phyloP scores from a whole-genome alignment of 2,888 invertebrate species.

The Mimumesa dahlbomi region DNA sequence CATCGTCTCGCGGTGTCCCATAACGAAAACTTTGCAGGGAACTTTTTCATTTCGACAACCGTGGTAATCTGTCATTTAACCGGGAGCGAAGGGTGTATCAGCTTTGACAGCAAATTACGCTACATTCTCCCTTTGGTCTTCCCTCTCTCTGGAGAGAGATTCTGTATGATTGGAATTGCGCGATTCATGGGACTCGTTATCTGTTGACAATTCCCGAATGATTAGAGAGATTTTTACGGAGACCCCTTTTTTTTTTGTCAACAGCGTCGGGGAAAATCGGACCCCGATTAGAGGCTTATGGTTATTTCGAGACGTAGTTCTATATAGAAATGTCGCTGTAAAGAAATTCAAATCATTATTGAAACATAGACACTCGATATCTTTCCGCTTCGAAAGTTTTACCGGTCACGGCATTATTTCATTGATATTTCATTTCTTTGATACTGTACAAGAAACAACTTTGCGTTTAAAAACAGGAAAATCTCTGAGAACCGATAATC shows the following conservation, averaged over 20 bases:
- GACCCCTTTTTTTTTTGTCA: background rate
- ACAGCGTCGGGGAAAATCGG: background rate
- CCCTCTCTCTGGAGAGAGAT: background rate
- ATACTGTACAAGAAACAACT: no score
- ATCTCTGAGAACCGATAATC: no score
- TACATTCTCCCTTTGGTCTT: slow-evolving; percentile 37
- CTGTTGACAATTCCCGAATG: slow-evolving; percentile 2
- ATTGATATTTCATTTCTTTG: no score
- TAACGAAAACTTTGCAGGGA: slow-evolving; percentile 22
- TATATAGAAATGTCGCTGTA: no score
- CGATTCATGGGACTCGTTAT: slow-evolving; percentile 2
- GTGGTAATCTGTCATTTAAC: slow-evolving; percentile 66
- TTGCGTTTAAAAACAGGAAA: no score
- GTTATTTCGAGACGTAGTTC: no score
- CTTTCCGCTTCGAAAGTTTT: no score
- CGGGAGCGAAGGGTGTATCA: slow-evolving; percentile 43
- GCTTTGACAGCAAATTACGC: slow-evolving; percentile 63
- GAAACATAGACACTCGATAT: no score
- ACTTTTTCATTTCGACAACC: slow-evolving; percentile 67
- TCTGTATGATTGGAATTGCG: background rate
- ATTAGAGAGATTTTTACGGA: slow-evolving; percentile 26
- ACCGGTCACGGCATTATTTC: no score
- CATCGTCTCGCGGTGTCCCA: slow-evolving; percentile 38
- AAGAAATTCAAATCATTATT: no score
- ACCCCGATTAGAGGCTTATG: background rate